phyloP scores from a whole-genome alignment of 2,888 invertebrate species.

The Lydus trimaculatus region DNA sequence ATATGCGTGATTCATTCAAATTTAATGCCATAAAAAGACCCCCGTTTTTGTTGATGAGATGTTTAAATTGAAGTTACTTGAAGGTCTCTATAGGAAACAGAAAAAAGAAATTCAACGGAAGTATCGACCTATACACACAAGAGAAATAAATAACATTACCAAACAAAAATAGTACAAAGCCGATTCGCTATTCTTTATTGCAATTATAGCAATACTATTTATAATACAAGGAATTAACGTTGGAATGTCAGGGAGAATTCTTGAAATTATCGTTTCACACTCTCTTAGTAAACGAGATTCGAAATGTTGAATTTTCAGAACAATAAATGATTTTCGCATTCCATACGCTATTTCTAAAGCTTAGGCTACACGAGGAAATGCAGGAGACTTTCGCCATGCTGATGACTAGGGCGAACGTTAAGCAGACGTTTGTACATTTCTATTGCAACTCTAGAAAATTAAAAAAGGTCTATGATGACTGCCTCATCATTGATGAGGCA shows the following conservation, averaged over 20 bases:
- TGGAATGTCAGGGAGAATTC: no score
- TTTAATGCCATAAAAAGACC: constrained; percentile 1
- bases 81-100: neutral
- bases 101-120: neutral
- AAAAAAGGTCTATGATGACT: no score
- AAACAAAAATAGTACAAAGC: neutral
- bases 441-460: no score
- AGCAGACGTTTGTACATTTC: no score
- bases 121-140: neutral
- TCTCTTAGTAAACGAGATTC: no score
- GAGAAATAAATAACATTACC: no score
- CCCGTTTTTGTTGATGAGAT: neutral
- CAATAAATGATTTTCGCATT: neutral
- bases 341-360: neutral
- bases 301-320: neutral
- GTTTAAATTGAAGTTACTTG: constrained; percentile 1
- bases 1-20: constrained; percentile 4
- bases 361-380: neutral
- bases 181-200: no score
- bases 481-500: no score
- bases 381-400: no score
- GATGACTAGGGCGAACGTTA: no score
- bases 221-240: neutral
- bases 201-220: no score
- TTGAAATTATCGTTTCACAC: no score